Percentiles rank a stretch among this genome's conserved stretches.
Conservation (phyloP, 2,888 invertebrate species). For the Agrochola macilenta region DNA sequence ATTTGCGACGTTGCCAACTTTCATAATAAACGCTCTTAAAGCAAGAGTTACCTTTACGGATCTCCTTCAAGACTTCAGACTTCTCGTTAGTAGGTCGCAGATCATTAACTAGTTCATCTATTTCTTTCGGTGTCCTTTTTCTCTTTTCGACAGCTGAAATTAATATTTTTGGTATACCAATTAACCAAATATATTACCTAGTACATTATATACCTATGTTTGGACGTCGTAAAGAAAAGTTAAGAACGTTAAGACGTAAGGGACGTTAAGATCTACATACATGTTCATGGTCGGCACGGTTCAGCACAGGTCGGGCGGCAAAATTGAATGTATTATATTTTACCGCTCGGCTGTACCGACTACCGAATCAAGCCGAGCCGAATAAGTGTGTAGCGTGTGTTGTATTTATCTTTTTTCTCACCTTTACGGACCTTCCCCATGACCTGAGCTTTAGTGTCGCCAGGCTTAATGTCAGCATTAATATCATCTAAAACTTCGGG, state of each 20-base stretch:
- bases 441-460: conserved; percentile 9
- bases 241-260: background rate
- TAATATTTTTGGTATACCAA: background rate
- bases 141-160: conserved; percentile 39
- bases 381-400: background rate
- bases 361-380: background rate
- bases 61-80: conserved; percentile 33
- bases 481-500: conserved; percentile 45
- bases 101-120: conserved; percentile 35
- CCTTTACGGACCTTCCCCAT: conserved; percentile 19
- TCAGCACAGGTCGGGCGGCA: too few relatives aligned
- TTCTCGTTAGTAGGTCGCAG: conserved; percentile 33
- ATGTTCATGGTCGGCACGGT: background rate
- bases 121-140: conserved; percentile 17
- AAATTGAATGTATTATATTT: background rate
- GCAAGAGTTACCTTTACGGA: conserved; percentile 40
- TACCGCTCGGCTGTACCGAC: background rate
- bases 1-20: too few relatives aligned
- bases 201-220: background rate
- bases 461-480: background rate
- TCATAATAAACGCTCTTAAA: too few relatives aligned
- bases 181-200: background rate
- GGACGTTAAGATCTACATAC: background rate
- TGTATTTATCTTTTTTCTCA: conserved; percentile 6
- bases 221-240: background rate